Evolutionary conservation across 2,113 vertebrate genomes (phyloP).

Genomic region (Sakesphorus luctuosus): DNA sequence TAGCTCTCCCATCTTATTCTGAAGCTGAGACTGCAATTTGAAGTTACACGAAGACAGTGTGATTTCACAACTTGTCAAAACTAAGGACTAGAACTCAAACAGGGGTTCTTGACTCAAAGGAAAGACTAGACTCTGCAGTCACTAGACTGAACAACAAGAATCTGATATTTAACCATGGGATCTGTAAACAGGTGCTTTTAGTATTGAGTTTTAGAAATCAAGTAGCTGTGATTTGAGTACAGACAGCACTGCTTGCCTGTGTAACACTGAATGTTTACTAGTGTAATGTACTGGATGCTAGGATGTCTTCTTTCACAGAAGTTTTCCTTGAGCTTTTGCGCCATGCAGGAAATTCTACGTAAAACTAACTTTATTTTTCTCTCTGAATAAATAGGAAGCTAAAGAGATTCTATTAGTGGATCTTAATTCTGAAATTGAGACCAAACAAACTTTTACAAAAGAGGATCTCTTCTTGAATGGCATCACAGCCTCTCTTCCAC

Average conservation of each 20-base stretch:
- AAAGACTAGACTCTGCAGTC: neutral
- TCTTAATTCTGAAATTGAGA: slow-evolving; percentile 92
- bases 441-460: slow-evolving; percentile 90
- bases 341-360: neutral
- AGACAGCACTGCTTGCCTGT: neutral
- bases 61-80: neutral
- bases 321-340: neutral
- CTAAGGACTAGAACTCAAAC: neutral
- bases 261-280: neutral
- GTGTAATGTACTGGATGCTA: neutral
- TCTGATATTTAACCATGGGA: neutral
- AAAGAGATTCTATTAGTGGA: slow-evolving; percentile 96
- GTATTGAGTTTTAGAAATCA: neutral
- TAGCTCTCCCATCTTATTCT: neutral
- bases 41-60: neutral
- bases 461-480: slow-evolving; percentile 82
- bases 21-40: neutral
- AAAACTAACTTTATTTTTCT: slow-evolving; percentile 74
- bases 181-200: neutral
- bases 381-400: slow-evolving; percentile 86
- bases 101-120: neutral
- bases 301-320: neutral
- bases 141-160: neutral
- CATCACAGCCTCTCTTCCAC: slow-evolving; percentile 78
- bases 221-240: neutral